A percentile compares a stretch with the other conserved stretches of the same genome.
These are phyloP conservation scores for Caracal caracal DNA, from an alignment of 2,113 vertebrate genomes.

Conservation along the genomic window DNA sequence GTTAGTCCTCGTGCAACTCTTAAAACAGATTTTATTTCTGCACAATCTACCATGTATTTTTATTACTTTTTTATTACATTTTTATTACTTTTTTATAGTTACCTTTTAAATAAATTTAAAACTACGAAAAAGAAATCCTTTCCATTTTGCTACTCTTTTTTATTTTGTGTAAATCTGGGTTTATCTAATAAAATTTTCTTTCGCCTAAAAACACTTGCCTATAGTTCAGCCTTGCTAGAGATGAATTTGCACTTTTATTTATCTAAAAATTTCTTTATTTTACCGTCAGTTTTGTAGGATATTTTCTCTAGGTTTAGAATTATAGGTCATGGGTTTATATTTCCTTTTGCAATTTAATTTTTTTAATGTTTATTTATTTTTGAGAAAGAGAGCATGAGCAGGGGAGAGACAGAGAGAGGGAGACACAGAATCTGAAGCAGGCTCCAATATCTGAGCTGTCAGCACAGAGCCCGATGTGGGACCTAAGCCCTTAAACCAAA, in stretches of 20 bases:
- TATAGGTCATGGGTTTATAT: not conserved
- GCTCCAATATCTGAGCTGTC: no score
- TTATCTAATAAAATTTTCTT: not conserved
- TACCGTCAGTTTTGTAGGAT: not conserved
- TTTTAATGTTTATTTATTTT: no score
- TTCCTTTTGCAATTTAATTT: not conserved
- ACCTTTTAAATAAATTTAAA: not conserved
- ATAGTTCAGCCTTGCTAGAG: not conserved
- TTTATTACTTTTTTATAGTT: conserved; percentile 9
- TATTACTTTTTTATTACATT: not conserved
- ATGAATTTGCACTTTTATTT: not conserved
- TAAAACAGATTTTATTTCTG: not conserved
- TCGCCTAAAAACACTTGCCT: not conserved
- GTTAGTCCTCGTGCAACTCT: not conserved
- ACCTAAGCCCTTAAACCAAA: no score
- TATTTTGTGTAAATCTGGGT: not conserved
- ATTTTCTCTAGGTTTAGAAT: not conserved
- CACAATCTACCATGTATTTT: not conserved
- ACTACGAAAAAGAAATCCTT: not conserved
- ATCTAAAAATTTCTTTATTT: not conserved
- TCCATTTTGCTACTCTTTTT: not conserved
- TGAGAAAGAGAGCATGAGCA: no score
- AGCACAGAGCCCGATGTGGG: no score
- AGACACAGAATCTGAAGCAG: no score
- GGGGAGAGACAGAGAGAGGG: no score